These are phyloP conservation scores for Ichneumon xanthorius DNA, from an alignment of 2,888 invertebrate species.

Conservation along the genomic window DNA sequence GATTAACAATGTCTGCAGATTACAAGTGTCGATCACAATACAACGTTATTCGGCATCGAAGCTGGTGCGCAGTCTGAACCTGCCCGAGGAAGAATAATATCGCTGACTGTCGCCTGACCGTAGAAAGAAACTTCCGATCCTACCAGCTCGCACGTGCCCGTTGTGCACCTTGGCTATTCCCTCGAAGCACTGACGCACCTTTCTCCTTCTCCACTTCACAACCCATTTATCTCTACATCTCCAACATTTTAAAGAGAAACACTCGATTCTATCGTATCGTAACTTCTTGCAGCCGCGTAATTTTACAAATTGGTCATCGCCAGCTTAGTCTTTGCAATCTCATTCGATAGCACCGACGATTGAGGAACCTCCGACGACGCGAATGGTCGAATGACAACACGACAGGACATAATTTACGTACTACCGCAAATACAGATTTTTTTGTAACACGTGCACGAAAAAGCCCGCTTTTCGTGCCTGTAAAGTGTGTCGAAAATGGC, in stretches of 20 bases:
- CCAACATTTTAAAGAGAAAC: slow-evolving; percentile 53
- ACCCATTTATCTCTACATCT: slow-evolving; percentile 57
- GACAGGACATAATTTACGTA: not conserved
- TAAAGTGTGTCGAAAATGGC: too few species aligned
- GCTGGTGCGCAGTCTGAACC: slow-evolving; percentile 51
- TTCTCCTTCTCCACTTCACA: slow-evolving; percentile 30
- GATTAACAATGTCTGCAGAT: slow-evolving; percentile 6
- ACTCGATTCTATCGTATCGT: slow-evolving; percentile 45
- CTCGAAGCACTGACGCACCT: slow-evolving; percentile 36
- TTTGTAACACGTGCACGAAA: too few species aligned
- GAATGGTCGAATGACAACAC: not conserved
- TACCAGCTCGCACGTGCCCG: slow-evolving; percentile 72
- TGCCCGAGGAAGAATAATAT: slow-evolving; percentile 74
- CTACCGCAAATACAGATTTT: not conserved
- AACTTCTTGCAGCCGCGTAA: not conserved
- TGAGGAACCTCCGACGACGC: not conserved
- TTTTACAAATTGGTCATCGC: not conserved
- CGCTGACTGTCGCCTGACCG: slow-evolving; percentile 74
- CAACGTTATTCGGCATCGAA: slow-evolving; percentile 10
- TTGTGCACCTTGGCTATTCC: slow-evolving; percentile 59
- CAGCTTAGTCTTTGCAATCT: not conserved
- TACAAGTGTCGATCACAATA: not conserved
- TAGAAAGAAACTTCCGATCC: slow-evolving; percentile 25
- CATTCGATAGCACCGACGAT: not conserved
- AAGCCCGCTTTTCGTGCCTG: too few species aligned